These are phyloP conservation scores for Oostethus manadensis DNA, from an alignment of 2,113 vertebrate genomes.

Conservation along the genomic window DNA sequence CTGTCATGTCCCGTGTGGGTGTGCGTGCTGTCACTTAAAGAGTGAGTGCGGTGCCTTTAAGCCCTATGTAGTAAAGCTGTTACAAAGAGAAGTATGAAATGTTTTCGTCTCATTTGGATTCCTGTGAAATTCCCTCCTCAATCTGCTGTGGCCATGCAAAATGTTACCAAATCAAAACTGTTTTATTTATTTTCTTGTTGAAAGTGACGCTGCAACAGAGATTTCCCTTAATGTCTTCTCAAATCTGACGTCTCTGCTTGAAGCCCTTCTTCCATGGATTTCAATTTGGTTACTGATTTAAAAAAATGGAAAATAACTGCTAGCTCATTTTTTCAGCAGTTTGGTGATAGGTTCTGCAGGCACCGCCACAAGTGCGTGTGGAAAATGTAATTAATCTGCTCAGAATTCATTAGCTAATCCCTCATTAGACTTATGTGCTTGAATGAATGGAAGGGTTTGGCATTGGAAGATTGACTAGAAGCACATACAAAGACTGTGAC, in stretches of 20 bases:
- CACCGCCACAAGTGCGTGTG: conserved; percentile 25
- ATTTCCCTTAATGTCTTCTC: conserved; percentile 50
- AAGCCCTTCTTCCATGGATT: conserved; percentile 49
- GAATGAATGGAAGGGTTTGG: conserved; percentile 30
- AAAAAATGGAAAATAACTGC: conserved; percentile 9
- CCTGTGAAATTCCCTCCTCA: conserved; percentile 28
- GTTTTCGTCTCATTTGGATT: conserved; percentile 45
- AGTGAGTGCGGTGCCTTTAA: conserved; percentile 50
- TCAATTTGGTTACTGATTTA: conserved; percentile 53
- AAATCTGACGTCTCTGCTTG: conserved; percentile 50
- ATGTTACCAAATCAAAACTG: conserved; percentile 49
- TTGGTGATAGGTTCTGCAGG: conserved; percentile 42
- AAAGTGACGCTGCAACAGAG: conserved; percentile 34
- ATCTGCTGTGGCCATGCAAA: conserved; percentile 43
- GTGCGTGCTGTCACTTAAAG: conserved; percentile 47
- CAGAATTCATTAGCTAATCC: conserved; percentile 67
- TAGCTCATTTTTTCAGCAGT: conserved; percentile 51
- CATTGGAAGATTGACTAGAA: conserved; percentile 24
- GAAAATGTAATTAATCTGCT: conserved; percentile 63
- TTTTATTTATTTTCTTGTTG: conserved; percentile 54
- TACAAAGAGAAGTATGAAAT: conserved; percentile 47
- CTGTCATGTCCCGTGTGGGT: conserved; percentile 28
- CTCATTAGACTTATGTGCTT: conserved; percentile 42
- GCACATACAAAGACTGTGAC: conserved; percentile 13
- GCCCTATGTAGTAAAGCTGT: conserved; percentile 40